Base-by-base conservation (phyloP, 1,140 invertebrate genomes). In the Scylla paramamosain region DNA sequence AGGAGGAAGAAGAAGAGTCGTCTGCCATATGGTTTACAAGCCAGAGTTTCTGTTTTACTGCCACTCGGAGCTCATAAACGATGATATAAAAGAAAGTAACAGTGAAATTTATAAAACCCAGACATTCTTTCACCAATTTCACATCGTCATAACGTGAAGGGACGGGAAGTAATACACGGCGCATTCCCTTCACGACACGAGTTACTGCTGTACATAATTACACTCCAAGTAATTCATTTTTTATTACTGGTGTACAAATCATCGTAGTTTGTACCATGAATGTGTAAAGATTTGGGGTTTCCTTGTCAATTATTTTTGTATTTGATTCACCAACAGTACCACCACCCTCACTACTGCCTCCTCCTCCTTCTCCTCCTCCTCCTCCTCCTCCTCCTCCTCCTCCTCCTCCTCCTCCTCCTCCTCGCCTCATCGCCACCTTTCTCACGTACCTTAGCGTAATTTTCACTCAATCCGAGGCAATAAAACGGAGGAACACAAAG, bases 401-500 rank as follows among this genome's bases (percentile, higher is more conserved):
- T 25, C 83, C 14, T 16, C 39, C 28, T 48, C 46, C 48, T n/a
- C 52, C 29, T 45, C 84, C 25, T 20, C 83, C 28, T 28, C 25
- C n/a, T 29, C 16, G 25, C 46, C 14, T 29, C 83, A 28, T 28
- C 93, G 48, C 87, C 52, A 59, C 20, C 86, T 16, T 88, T 25
- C 84, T 91, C 93, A 94, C 93, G 93, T 94, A 46, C 88, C 93
- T 45, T 28, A n/a, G 8, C 52, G 88, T 94, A 94, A 94, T 94
- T 94, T 89, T 91, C 93, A 94, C 87, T 89, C 93, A 94, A 94
- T 94, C 93, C 87, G 39, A 90, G 87, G 89, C 93, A 91, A 94
- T 94, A 94, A 94, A 94, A 94, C 29, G 82, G 93, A 59, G 90
- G 91, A 94, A 90, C 48, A 83, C 48, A 91, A 67, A 94, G 82